Percentiles rank a stretch among this genome's conserved stretches.
phyloP scores from a whole-genome alignment of 1,140 invertebrate species.

The Zophobas morio region DNA sequence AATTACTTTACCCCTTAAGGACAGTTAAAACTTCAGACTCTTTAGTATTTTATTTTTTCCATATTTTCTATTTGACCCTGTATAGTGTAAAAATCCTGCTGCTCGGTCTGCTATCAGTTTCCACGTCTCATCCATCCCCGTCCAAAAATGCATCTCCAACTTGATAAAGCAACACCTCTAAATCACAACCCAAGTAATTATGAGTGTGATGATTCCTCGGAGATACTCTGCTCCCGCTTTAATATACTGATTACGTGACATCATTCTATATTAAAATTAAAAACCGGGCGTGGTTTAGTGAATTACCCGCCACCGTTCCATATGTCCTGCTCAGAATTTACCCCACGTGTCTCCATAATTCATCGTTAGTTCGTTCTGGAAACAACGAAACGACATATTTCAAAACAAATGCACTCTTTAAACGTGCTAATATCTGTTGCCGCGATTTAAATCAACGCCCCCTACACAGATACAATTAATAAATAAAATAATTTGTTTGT shows the following conservation, averaged over 20 bases:
- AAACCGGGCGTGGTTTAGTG: constrained; percentile 50
- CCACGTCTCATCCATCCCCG: neutral
- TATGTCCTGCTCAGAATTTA: constrained; percentile 45
- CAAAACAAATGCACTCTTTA: constrained; percentile 32
- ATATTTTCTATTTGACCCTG: too few relatives aligned
- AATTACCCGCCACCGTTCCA: constrained; percentile 47
- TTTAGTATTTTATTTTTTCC: too few relatives aligned
- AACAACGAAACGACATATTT: constrained; percentile 35
- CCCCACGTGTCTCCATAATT: constrained; percentile 46
- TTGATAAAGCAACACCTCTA: constrained; percentile 35
- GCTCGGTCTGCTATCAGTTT: too few relatives aligned
- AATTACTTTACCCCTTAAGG: too few relatives aligned
- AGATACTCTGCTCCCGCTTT: constrained; percentile 53
- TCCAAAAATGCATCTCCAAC: constrained; percentile 14
- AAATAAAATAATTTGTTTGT: constrained; percentile 19
- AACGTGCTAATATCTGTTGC: constrained; percentile 14
- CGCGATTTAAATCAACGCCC: constrained; percentile 31
- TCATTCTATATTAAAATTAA: constrained; percentile 60
- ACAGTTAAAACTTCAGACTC: too few relatives aligned
- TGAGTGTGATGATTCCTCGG: constrained; percentile 56
- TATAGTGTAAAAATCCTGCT: too few relatives aligned
- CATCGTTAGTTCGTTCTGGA: constrained; percentile 48
- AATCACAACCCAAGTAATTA: constrained; percentile 57
- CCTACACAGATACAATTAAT: constrained; percentile 10
- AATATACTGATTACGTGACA: constrained; percentile 58